Base-by-base conservation (phyloP, 2,888 invertebrate genomes). In the Theodoxus fluviatilis region DNA sequence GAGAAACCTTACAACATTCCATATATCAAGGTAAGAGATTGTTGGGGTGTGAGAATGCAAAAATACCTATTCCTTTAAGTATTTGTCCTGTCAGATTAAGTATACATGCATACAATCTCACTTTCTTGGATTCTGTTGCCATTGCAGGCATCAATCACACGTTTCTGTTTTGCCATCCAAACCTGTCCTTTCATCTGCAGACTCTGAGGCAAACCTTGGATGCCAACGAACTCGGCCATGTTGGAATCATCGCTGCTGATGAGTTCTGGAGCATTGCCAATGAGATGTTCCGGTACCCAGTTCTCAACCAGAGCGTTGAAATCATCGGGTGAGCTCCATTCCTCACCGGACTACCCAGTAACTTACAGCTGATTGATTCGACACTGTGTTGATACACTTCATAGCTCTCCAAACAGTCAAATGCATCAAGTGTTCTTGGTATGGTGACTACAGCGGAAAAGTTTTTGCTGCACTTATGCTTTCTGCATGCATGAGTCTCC, bases 241-340 rank as follows among this genome's bases (percentile, higher is more conserved):
- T 82, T 1, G 74, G 79, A 65, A 82, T 88, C 9, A 85, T 87
- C 12, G 87, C 84, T 9, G 79, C 85, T n/a, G 88, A 88, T 79
- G 79, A 80, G 6, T 70, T 71, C 15, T 84, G 85, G 83, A 76
- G 74, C n/a, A 81, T 86, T 57, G 75, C 80, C 4, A 55, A 71
- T 22, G 83, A 84, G 70, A 79, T 86, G 18, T 57, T 74, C 15
- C 75, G 77, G 35, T 81, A 84, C 69, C 33, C 74, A 0, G 73
- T 73, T 1, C 77, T 86, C 12, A 76, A 77, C 4, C 72, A 78
- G 22, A 80, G 82, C 57, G 77, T 86, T n/a, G 84, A 85, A 71
- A 79, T 79, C 40, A 84, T 87, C 64, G 87, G 87, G 87, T 87
- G 71, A 73, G 75, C 55, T 47, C 6, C 6, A 61, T 7, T 33